Percentiles rank a stretch among this genome's conserved stretches.
Conservation (phyloP, 1,140 invertebrate species). For the Micrasema minimum region DNA sequence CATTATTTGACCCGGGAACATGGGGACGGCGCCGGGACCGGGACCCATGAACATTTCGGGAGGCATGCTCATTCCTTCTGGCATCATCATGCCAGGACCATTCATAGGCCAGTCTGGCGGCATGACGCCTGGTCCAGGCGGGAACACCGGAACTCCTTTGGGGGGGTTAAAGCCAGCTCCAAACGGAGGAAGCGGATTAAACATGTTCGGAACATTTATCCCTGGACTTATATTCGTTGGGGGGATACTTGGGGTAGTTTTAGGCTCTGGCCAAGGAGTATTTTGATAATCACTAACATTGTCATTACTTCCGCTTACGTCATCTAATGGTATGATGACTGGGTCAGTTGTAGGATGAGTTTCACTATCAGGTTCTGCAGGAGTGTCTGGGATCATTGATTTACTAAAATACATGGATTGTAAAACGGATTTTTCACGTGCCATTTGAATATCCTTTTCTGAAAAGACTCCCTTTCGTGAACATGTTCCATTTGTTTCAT, state of each 20-base stretch:
- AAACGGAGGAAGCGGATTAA: slow-evolving; percentile 66
- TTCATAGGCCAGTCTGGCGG: slow-evolving; percentile 61
- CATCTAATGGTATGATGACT: slow-evolving; percentile 87
- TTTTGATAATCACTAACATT: slow-evolving; percentile 80
- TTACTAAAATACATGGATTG: slow-evolving; percentile 88
- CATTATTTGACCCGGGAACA: slow-evolving; percentile 43
- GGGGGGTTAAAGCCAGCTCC: slow-evolving; percentile 59
- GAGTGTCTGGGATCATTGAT: slow-evolving; percentile 86
- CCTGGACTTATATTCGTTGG: slow-evolving; percentile 55
- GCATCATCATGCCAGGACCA: slow-evolving; percentile 59
- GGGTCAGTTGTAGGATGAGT: slow-evolving; percentile 80
- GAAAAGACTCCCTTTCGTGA: slow-evolving; percentile 85
- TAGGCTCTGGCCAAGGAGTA: slow-evolving; percentile 85
- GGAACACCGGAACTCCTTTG: slow-evolving; percentile 59
- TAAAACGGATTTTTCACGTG: slow-evolving; percentile 83
- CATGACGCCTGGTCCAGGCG: slow-evolving; percentile 56
- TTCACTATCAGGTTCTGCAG: slow-evolving; percentile 87
- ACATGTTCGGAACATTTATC: slow-evolving; percentile 62
- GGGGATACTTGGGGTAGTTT: slow-evolving; percentile 65
- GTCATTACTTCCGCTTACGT: slow-evolving; percentile 83
- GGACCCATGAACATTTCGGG: slow-evolving; percentile 67
- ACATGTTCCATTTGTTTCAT: slow-evolving; percentile 90
- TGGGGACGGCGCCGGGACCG: slow-evolving; percentile 56
- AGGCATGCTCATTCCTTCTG: slow-evolving; percentile 59
- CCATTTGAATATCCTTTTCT: slow-evolving; percentile 87